A percentile compares a stretch with the other conserved stretches of the same genome.
These are phyloP conservation scores for Epinephelus moara DNA, from an alignment of 2,113 vertebrate species.

Conservation along the genomic window DNA sequence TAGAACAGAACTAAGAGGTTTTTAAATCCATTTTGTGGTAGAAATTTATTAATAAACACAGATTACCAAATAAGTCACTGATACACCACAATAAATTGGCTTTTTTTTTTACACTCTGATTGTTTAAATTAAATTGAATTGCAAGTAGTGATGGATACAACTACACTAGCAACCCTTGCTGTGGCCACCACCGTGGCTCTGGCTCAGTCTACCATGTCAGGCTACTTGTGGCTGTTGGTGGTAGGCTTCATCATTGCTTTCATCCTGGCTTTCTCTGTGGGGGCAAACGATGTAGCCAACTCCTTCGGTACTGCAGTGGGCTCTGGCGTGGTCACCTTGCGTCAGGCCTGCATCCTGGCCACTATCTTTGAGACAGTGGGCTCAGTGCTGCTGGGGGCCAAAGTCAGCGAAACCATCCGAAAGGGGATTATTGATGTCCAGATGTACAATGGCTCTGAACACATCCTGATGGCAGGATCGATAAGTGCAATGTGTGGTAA, in stretches of 20 bases:
- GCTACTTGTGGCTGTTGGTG: conserved; percentile 89
- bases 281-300: conserved; percentile 97
- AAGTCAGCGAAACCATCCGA: conserved; percentile 96
- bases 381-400: conserved; percentile 93
- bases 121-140: background rate
- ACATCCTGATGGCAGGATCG: conserved; percentile 89
- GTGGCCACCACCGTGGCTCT: conserved; percentile 63
- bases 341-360: conserved; percentile 93
- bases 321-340: conserved; percentile 93
- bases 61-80: conserved; percentile 70
- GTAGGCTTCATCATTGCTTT: conserved; percentile 96
- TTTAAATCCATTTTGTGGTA: conserved; percentile 15
- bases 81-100: conserved; percentile 37
- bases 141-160: conserved; percentile 69
- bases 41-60: conserved; percentile 55
- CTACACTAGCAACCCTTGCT: conserved; percentile 71
- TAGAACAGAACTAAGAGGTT: conserved; percentile 36
- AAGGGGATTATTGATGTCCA: conserved; percentile 91
- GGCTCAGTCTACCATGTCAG: conserved; percentile 64
- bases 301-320: conserved; percentile 97
- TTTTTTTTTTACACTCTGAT: conserved; percentile 29
- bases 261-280: conserved; percentile 94
- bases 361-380: conserved; percentile 94
- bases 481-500: conserved; percentile 94
- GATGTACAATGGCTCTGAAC: conserved; percentile 87